Evolutionary conservation across 2,797 vertebrate species (phyloP).

Genomic region (Bucorvus abyssinicus): DNA sequence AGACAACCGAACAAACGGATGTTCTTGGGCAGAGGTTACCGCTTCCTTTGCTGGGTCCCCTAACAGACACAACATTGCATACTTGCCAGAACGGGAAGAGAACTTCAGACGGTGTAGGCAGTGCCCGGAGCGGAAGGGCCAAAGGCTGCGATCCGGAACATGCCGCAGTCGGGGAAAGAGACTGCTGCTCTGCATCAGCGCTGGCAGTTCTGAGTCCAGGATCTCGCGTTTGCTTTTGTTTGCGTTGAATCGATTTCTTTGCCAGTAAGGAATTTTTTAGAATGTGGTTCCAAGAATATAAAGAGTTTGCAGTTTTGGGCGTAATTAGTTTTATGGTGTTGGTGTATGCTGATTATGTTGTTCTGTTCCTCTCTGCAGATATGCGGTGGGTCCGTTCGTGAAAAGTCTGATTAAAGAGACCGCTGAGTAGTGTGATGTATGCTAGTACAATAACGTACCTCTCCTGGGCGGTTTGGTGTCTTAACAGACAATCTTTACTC

Average conservation of each 20-base stretch:
- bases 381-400: fast-evolving
- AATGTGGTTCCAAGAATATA: not conserved
- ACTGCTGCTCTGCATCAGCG: not conserved
- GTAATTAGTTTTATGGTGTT: not conserved
- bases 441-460: fast-evolving
- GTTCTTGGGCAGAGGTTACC: not conserved
- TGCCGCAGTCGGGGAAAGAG: not conserved
- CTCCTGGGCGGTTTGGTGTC: not conserved
- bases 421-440: not conserved
- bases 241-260: not conserved
- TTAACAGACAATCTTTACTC: not conserved
- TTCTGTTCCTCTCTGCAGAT: not conserved
- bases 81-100: not conserved
- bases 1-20: not conserved
- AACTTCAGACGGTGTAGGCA: not conserved
- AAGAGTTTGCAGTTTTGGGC: not conserved
- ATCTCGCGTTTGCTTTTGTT: not conserved
- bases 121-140: not conserved
- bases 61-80: not conserved
- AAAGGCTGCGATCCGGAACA: fast-evolving
- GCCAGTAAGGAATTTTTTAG: not conserved
- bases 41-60: not conserved
- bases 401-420: not conserved
- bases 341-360: not conserved
- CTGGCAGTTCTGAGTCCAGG: not conserved